These are phyloP conservation scores for Trogon melanurus DNA, from an alignment of 2,113 vertebrate species.

Conservation along the genomic window DNA sequence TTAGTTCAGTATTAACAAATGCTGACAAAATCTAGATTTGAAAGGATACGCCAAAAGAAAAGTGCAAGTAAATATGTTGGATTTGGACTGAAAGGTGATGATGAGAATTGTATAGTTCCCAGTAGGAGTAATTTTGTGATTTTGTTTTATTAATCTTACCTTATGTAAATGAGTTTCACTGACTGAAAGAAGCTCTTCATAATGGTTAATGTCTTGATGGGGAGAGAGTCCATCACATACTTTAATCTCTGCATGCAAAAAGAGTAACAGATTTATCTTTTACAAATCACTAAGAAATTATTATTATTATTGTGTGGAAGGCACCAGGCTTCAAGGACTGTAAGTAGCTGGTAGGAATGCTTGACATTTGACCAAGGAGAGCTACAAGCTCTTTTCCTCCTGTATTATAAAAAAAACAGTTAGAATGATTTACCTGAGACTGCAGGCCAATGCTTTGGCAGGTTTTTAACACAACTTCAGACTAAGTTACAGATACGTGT, in stretches of 20 bases:
- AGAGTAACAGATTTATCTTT: not conserved
- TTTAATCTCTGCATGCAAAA: not conserved
- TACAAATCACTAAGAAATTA: not conserved
- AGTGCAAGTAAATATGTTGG: not conserved
- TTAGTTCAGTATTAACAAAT: constrained; percentile 26
- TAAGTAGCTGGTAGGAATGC: not conserved
- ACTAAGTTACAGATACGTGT: not conserved
- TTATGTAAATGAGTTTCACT: not conserved
- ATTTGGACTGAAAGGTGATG: not conserved
- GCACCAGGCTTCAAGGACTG: not conserved
- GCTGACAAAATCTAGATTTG: constrained; percentile 29
- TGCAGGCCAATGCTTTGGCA: not conserved
- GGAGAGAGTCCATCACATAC: not conserved
- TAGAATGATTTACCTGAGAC: not conserved
- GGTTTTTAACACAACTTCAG: not conserved
- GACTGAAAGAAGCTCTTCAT: not conserved
- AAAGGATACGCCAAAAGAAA: constrained; percentile 11
- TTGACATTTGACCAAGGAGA: not conserved
- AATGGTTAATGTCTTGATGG: not conserved
- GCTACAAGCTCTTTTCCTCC: not conserved
- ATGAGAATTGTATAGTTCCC: not conserved
- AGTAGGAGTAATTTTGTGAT: not conserved
- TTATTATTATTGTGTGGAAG: not conserved
- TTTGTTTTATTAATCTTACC: not conserved
- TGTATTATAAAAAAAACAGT: not conserved